These are phyloP conservation scores for Vidua chalybeata DNA, from an alignment of 2,113 vertebrate genomes.

Conservation along the genomic window DNA sequence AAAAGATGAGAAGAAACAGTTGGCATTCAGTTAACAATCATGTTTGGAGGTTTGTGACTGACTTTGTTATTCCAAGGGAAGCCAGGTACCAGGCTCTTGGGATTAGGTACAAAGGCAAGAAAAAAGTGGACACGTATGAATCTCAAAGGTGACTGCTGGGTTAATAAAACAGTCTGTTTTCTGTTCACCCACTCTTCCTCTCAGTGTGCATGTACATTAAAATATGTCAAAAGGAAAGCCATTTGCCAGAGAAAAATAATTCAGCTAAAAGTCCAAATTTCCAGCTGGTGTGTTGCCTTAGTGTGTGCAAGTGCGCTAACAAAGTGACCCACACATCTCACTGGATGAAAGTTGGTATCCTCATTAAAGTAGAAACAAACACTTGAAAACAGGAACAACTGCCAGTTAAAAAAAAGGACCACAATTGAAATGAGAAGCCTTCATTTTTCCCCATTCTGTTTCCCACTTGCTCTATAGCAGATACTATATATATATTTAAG, in stretches of 20 bases:
- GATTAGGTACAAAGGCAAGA: slow-evolving; percentile 83
- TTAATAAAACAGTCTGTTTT: slow-evolving; percentile 85
- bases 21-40: slow-evolving; percentile 83
- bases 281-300: slow-evolving; percentile 75
- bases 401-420: slow-evolving; percentile 57
- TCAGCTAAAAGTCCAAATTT: slow-evolving; percentile 78
- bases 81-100: slow-evolving; percentile 81
- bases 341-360: slow-evolving; percentile 81
- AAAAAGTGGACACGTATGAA: slow-evolving; percentile 78
- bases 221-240: slow-evolving; percentile 84
- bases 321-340: slow-evolving; percentile 77
- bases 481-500: slow-evolving; percentile 26
- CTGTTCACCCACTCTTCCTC: slow-evolving; percentile 83
- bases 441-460: slow-evolving; percentile 42
- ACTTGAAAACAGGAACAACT: slow-evolving; percentile 76
- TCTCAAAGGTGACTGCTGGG: slow-evolving; percentile 85
- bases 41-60: slow-evolving; percentile 82
- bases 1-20: slow-evolving; percentile 80
- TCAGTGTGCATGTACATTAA: slow-evolving; percentile 85
- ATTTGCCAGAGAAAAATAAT: slow-evolving; percentile 80
- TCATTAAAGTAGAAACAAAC: slow-evolving; percentile 86
- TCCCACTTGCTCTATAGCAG: slow-evolving; percentile 33
- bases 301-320: slow-evolving; percentile 70
- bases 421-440: slow-evolving; percentile 32
- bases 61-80: slow-evolving; percentile 86